Conservation (phyloP, 2,797 vertebrate genomes). For the Sebastes diaconus region DNA sequence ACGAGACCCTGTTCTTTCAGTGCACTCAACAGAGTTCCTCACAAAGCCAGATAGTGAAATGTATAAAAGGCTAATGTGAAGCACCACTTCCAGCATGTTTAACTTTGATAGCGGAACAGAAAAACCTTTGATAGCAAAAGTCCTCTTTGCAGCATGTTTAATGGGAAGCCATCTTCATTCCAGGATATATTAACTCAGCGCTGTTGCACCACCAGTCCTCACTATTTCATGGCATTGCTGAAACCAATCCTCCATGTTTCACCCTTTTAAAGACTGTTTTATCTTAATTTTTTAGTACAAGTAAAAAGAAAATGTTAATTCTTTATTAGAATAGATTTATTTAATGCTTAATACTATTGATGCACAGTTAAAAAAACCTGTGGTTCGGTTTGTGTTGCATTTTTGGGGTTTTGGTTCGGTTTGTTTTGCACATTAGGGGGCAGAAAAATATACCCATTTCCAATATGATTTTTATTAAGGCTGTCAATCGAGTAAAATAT, state of each 20-base stretch:
- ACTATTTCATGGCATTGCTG: not conserved
- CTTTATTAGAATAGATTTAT: not conserved
- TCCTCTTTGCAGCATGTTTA: not conserved
- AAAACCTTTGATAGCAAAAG: not conserved
- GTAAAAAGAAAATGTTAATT: not conserved
- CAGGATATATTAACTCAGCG: not conserved
- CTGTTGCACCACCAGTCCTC: no score
- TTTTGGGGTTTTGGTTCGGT: no score
- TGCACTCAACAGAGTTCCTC: not conserved
- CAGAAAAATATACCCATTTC: no score
- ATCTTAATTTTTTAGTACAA: not conserved
- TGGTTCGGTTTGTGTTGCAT: fast-evolving
- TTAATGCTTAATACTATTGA: not conserved
- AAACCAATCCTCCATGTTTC: not conserved
- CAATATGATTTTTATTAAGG: no score
- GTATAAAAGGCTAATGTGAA: not conserved
- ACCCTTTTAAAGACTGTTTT: not conserved
- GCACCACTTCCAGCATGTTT: not conserved
- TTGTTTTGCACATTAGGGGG: no score
- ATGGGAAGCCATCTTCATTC: not conserved
- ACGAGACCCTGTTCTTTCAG: not conserved
- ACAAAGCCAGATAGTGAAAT: not conserved
- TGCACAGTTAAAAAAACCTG: no score
- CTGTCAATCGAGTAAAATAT: no score
- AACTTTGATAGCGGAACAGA: not conserved